phyloP scores from a whole-genome alignment of 92 coral and sea anemone species.

The Siderastrea radians region DNA sequence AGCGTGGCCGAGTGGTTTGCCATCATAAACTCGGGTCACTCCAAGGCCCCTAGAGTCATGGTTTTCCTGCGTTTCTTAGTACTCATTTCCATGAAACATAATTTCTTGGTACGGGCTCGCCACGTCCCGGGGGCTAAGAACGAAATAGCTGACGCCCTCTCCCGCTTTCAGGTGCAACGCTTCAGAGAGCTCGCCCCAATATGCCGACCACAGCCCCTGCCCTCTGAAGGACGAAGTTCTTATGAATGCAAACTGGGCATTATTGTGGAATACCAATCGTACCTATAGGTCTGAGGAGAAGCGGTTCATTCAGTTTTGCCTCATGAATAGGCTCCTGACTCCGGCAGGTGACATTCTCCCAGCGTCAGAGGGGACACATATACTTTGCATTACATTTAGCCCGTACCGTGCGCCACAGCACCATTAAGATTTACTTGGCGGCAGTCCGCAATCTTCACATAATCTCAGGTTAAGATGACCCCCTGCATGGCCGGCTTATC shows the following conservation, averaged over 20 bases:
- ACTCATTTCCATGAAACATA: too few relatives aligned
- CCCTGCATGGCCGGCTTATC: background rate
- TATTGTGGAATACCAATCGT: background rate
- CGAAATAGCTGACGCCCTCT: conserved; percentile 59
- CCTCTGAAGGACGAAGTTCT: conserved; percentile 4
- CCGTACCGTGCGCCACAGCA: conserved; percentile 12
- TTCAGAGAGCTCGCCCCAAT: background rate
- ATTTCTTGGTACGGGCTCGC: too few relatives aligned
- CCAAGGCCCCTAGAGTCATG: too few relatives aligned
- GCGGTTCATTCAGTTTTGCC: too few relatives aligned
- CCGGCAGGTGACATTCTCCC: conserved; percentile 7
- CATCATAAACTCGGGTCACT: background rate
- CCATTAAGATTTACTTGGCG: conserved; percentile 27
- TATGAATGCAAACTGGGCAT: conserved; percentile 36
- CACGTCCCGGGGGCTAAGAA: conserved; percentile 18
- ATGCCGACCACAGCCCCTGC: conserved; percentile 26
- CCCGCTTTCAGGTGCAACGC: background rate
- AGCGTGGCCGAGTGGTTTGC: too few relatives aligned
- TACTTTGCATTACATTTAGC: conserved; percentile 57
- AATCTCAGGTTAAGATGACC: conserved; percentile 31
- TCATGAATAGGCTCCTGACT: background rate
- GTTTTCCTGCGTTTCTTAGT: too few relatives aligned
- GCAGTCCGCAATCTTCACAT: conserved; percentile 33
- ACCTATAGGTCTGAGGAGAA: too few relatives aligned
- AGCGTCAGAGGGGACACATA: conserved; percentile 34